Conservation (phyloP, 2,888 invertebrate genomes). For the Malthinus seriepunctatus region DNA sequence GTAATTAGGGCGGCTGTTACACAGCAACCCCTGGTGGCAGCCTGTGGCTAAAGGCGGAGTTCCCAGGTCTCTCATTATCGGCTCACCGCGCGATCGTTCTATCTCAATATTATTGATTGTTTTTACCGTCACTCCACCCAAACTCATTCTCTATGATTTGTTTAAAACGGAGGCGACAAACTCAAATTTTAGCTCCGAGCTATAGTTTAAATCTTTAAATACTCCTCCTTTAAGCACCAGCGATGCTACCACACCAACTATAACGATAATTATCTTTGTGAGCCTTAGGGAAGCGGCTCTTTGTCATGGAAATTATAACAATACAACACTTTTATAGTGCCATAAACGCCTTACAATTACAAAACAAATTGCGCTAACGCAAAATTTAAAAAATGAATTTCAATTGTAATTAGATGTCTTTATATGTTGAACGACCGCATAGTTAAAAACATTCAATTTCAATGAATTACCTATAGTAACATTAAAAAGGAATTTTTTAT, state of each 20-base stretch:
- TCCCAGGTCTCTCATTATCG: slow-evolving; percentile 62
- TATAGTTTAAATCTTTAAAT: slow-evolving; percentile 31
- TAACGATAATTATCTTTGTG: slow-evolving; percentile 33
- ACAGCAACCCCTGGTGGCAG: slow-evolving; percentile 40
- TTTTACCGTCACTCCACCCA: slow-evolving; percentile 56
- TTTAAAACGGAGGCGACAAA: slow-evolving; percentile 45
- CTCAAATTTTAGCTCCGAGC: slow-evolving; percentile 23
- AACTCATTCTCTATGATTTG: slow-evolving; percentile 38
- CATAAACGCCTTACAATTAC: slow-evolving; percentile 22
- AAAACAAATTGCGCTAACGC: slow-evolving; percentile 3
- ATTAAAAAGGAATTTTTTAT: too few relatives aligned
- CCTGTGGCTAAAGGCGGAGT: slow-evolving; percentile 55
- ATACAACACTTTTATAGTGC: slow-evolving; percentile 23
- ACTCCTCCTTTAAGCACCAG: slow-evolving; percentile 34
- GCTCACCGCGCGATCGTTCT: slow-evolving; percentile 57
- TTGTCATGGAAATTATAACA: slow-evolving; percentile 38
- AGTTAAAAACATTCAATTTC: too few relatives aligned
- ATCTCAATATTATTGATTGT: slow-evolving; percentile 59
- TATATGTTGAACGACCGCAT: too few relatives aligned
- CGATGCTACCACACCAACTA: slow-evolving; percentile 29
- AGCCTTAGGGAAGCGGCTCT: slow-evolving; percentile 36
- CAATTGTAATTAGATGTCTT: background rate
- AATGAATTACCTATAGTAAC: too few relatives aligned
- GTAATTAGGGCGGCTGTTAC: slow-evolving; percentile 44
- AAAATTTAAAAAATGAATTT: background rate